Conservation (phyloP, 2,888 invertebrate species). For the Hypomecis atomaria region DNA sequence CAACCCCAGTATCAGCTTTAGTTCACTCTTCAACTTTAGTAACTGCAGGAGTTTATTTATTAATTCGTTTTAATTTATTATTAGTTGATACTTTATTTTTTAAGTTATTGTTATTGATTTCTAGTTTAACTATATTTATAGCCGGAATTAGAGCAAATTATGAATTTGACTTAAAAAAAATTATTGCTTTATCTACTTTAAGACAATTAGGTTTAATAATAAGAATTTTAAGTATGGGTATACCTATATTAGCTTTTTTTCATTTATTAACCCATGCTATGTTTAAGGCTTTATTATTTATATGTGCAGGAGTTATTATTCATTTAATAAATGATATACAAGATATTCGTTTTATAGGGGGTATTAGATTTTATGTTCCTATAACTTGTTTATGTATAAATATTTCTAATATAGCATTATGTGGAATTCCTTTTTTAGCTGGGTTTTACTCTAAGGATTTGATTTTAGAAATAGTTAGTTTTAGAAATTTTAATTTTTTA, state of each 20-base stretch:
- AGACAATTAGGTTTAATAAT: conserved; percentile 91
- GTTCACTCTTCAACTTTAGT: conserved; percentile 92
- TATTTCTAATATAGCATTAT: conserved; percentile 85
- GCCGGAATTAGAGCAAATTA: conserved; percentile 85
- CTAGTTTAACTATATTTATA: conserved; percentile 85
- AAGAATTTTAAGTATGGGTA: conserved; percentile 84
- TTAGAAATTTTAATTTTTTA: conserved; percentile 81
- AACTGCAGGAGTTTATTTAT: conserved; percentile 89
- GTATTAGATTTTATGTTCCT: conserved; percentile 76
- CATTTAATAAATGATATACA: conserved; percentile 86
- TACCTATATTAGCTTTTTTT: conserved; percentile 86
- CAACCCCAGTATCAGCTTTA: conserved; percentile 90
- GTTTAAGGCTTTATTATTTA: conserved; percentile 90
- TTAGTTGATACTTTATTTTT: conserved; percentile 70
- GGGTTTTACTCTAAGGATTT: conserved; percentile 88
- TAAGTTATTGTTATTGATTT: conserved; percentile 82
- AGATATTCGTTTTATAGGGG: conserved; percentile 87
- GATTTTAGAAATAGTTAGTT: conserved; percentile 84
- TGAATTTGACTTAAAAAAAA: conserved; percentile 90
- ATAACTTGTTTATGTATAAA: conserved; percentile 82
- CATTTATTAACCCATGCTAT: conserved; percentile 90
- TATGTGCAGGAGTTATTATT: conserved; percentile 89
- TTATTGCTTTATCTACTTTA: conserved; percentile 91
- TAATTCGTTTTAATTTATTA: conserved; percentile 87
- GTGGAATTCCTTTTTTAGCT: conserved; percentile 87